These are phyloP conservation scores for Pseudomyrmex sp. DNA, from an alignment of 1,140 invertebrate genomes.

Conservation along the genomic window DNA sequence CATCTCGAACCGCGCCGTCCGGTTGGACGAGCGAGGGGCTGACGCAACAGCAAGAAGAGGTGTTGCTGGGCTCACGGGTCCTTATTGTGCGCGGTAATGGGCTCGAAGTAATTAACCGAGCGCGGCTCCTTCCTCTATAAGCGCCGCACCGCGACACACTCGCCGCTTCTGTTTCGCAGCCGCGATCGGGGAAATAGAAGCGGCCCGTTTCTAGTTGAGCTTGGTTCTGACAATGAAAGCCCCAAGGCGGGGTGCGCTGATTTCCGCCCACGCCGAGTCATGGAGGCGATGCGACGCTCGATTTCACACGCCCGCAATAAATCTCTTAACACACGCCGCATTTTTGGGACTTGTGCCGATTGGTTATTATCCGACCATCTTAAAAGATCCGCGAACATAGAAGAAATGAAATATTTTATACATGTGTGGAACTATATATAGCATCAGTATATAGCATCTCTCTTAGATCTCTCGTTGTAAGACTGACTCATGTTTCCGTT, in stretches of 20 bases:
- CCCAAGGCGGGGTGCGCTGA: conserved; percentile 10
- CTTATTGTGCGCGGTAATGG: conserved; percentile 74
- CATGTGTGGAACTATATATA: too few species aligned
- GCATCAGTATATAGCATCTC: not conserved
- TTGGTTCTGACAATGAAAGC: too few species aligned
- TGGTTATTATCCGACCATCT: not conserved
- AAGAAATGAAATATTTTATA: not conserved
- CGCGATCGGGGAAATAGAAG: conserved; percentile 53
- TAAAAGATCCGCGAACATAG: not conserved
- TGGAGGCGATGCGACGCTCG: conserved; percentile 20
- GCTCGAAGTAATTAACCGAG: conserved; percentile 75
- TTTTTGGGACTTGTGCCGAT: not conserved
- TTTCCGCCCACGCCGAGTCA: conserved; percentile 60
- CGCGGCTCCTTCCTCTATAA: conserved; percentile 33
- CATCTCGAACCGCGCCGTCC: conserved; percentile 45
- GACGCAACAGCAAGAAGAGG: conserved; percentile 62
- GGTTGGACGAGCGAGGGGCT: conserved; percentile 24
- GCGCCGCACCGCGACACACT: conserved; percentile 5
- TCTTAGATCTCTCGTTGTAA: not conserved
- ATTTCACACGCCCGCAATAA: conserved; percentile 47
- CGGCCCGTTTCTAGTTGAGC: conserved; percentile 5
- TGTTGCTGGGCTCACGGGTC: conserved; percentile 63
- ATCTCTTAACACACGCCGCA: not conserved
- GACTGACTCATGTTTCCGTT: not conserved
- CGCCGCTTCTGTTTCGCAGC: conserved; percentile 56